Conservation (phyloP, 2,797 vertebrate species). For the Podarcis siculus region DNA sequence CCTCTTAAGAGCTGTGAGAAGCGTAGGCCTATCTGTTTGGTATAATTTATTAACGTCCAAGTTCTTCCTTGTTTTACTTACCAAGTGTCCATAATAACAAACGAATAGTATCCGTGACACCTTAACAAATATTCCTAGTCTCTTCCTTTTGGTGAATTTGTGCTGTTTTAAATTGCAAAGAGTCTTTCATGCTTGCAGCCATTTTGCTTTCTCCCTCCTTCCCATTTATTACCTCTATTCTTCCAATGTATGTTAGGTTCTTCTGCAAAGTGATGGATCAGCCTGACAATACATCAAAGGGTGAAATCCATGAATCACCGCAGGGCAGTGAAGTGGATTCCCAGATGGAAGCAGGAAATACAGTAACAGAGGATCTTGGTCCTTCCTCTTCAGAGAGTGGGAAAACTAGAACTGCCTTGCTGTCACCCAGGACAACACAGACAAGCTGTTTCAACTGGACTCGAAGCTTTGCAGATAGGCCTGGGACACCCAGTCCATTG, state of each 20-base stretch:
- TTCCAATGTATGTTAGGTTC: constrained; percentile 78
- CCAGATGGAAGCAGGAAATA: not conserved
- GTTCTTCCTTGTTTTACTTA: not conserved
- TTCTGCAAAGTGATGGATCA: constrained; percentile 77
- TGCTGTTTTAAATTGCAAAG: not conserved
- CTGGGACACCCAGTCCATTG: constrained; percentile 45
- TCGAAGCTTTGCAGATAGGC: constrained; percentile 59
- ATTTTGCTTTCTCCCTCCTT: not conserved
- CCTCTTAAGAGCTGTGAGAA: not conserved
- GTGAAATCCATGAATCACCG: constrained; percentile 32
- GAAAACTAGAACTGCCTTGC: constrained; percentile 31
- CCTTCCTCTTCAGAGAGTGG: constrained; percentile 36
- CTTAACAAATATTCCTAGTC: not conserved
- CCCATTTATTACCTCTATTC: not conserved
- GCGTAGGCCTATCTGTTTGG: not conserved
- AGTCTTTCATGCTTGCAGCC: not conserved
- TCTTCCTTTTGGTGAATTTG: not conserved
- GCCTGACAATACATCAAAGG: constrained; percentile 25
- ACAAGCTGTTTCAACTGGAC: constrained; percentile 82
- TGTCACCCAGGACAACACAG: constrained; percentile 46
- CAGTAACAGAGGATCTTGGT: not conserved
- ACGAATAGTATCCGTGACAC: not conserved
- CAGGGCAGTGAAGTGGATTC: constrained; percentile 22
- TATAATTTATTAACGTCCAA: not conserved
- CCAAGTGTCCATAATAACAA: not conserved